These are phyloP conservation scores for Dipus sagitta DNA, from an alignment of 2,797 vertebrate genomes.

Conservation along the genomic window DNA sequence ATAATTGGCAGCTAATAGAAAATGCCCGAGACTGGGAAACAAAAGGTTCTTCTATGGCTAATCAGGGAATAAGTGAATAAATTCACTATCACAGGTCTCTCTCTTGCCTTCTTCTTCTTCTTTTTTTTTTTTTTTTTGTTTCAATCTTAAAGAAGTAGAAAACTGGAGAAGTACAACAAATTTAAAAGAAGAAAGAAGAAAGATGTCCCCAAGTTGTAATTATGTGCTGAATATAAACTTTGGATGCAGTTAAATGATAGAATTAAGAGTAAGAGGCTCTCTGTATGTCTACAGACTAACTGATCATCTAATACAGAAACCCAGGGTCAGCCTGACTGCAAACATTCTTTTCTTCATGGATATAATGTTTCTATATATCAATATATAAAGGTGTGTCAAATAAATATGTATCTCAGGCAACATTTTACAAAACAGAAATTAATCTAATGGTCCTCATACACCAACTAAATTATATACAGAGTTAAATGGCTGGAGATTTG, in stretches of 20 bases:
- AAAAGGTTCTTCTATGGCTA: slow-evolving; percentile 60
- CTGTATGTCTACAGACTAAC: slow-evolving; percentile 12
- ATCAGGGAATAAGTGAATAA: slow-evolving; percentile 58
- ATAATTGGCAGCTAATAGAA: slow-evolving; percentile 73
- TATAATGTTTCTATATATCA: slow-evolving; percentile 36
- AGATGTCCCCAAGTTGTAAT: slow-evolving; percentile 25
- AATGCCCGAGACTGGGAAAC: slow-evolving; percentile 64
- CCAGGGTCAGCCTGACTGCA: not conserved
- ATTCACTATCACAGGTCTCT: slow-evolving; percentile 41
- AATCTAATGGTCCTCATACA: slow-evolving; percentile 68
- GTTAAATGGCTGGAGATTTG: slow-evolving; percentile 74
- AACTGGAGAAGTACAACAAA: slow-evolving; percentile 24
- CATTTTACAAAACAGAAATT: slow-evolving; percentile 75
- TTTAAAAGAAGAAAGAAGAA: slow-evolving; percentile 34
- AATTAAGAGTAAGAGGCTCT: slow-evolving; percentile 49
- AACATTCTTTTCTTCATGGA: slow-evolving; percentile 32
- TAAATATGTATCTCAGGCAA: slow-evolving; percentile 58
- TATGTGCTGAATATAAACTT: slow-evolving; percentile 18
- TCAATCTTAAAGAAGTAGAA: slow-evolving; percentile 11
- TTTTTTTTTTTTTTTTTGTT: slow-evolving; percentile 27
- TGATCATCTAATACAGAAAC: slow-evolving; percentile 33
- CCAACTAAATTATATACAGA: slow-evolving; percentile 77
- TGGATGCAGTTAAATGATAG: slow-evolving; percentile 39
- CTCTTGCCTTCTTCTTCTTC: too few species aligned
- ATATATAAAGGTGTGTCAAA: slow-evolving; percentile 64